A percentile compares a stretch with the other conserved stretches of the same genome.
phyloP scores from a whole-genome alignment of 2,113 vertebrate genomes.

The Chinchilla lanigera region DNA sequence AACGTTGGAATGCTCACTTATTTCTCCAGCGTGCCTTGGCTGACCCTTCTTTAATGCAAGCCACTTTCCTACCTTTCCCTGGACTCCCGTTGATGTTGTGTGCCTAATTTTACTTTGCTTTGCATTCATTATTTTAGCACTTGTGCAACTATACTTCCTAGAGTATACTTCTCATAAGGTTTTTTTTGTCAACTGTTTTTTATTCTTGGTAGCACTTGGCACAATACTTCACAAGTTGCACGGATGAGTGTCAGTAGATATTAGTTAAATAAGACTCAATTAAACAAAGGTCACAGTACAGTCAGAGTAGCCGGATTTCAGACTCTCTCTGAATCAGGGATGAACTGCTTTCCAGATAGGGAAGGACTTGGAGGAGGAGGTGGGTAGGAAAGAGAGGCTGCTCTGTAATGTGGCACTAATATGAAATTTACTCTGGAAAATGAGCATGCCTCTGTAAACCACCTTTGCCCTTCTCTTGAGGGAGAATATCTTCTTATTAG shows the following conservation, averaged over 20 bases:
- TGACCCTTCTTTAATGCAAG: not conserved
- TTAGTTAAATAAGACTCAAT: not conserved
- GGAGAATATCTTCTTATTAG: not conserved
- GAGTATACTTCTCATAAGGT: not conserved
- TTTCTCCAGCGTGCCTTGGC: not conserved
- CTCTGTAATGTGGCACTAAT: not conserved
- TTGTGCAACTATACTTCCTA: not conserved
- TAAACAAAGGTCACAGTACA: not conserved
- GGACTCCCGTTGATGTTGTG: not conserved
- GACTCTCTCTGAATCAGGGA: not conserved
- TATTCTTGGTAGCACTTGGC: not conserved
- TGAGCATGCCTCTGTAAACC: not conserved
- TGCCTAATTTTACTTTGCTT: not conserved
- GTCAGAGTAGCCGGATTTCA: not conserved
- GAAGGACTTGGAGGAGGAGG: not conserved
- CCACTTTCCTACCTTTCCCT: not conserved
- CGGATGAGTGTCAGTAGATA: not conserved
- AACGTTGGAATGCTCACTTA: not conserved
- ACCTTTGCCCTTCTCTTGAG: not conserved
- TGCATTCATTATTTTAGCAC: not conserved
- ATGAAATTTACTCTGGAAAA: not conserved
- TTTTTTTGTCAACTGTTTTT: constrained; percentile 33
- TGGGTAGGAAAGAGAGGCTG: not conserved
- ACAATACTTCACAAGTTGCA: not conserved
- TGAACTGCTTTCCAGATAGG: not conserved